Conservation (phyloP, 2,888 invertebrate genomes). For the Agrotis ipsilon region DNA sequence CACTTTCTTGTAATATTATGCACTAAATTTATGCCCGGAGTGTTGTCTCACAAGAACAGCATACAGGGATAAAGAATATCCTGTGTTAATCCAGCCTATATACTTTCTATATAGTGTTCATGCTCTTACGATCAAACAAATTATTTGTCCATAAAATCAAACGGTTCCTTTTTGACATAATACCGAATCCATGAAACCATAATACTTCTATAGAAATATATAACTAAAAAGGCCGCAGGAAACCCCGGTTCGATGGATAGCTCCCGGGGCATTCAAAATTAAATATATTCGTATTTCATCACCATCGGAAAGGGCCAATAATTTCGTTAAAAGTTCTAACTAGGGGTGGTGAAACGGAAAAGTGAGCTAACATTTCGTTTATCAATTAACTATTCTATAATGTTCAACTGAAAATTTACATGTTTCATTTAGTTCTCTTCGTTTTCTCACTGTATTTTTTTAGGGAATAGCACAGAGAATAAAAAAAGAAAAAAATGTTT, state of each 20-base stretch:
- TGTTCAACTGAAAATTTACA: constrained; percentile 2
- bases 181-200: constrained; percentile 30
- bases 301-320: constrained; percentile 36
- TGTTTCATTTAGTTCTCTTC: background rate
- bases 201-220: constrained; percentile 9
- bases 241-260: constrained; percentile 42
- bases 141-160: background rate
- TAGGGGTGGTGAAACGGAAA: constrained; percentile 4
- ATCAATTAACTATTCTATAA: constrained; percentile 12
- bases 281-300: constrained; percentile 53
- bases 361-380: background rate
- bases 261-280: constrained; percentile 32
- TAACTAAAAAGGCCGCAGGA: constrained; percentile 26
- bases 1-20: background rate
- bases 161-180: constrained; percentile 2
- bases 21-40: too few relatives aligned
- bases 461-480: background rate
- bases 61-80: too few relatives aligned
- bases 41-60: too few relatives aligned
- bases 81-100: too few relatives aligned
- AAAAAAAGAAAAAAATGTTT: too few relatives aligned
- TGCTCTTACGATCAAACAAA: background rate
- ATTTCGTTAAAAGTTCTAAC: constrained; percentile 49
- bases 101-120: background rate
- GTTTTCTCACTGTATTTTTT: constrained; percentile 6